A percentile compares a stretch with the other conserved stretches of the same genome.
These are phyloP conservation scores for Drosophila mulleri DNA, from an alignment of 2,888 invertebrate genomes.

Conservation along the genomic window DNA sequence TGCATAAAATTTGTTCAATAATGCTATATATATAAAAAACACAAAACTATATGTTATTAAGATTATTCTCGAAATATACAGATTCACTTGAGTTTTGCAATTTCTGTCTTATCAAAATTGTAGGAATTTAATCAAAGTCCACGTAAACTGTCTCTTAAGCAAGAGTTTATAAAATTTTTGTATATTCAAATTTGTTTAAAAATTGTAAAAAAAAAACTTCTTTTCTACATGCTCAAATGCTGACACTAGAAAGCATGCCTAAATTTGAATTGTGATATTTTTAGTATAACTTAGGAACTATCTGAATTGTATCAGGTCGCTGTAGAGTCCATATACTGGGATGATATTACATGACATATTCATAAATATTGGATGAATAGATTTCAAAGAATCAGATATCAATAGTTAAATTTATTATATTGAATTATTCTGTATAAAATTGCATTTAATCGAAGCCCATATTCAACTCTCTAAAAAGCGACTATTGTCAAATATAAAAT, in stretches of 20 bases:
- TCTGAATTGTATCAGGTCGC: neutral
- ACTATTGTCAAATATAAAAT: constrained; percentile 1
- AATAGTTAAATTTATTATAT: constrained; percentile 1
- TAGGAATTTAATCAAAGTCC: neutral
- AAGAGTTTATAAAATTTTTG: no score
- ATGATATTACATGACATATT: neutral
- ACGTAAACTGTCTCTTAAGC: no score
- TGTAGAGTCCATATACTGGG: neutral
- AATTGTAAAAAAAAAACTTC: neutral
- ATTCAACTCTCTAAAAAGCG: neutral
- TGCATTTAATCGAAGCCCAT: neutral
- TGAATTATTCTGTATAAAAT: neutral
- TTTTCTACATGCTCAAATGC: neutral
- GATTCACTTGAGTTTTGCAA: no score
- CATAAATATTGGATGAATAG: neutral
- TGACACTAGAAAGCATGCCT: constrained; percentile 1
- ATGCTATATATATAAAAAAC: neutral
- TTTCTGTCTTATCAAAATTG: neutral
- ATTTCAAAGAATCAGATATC: neutral
- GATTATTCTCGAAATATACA: no score
- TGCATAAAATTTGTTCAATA: neutral
- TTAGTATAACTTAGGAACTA: constrained; percentile 6
- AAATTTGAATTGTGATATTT: constrained; percentile 16
- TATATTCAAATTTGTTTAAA: neutral
- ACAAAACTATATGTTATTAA: neutral